A percentile compares a stretch with the other conserved stretches of the same genome.
phyloP scores from a whole-genome alignment of 1,140 invertebrate species.

The Phymastichus coffea region DNA sequence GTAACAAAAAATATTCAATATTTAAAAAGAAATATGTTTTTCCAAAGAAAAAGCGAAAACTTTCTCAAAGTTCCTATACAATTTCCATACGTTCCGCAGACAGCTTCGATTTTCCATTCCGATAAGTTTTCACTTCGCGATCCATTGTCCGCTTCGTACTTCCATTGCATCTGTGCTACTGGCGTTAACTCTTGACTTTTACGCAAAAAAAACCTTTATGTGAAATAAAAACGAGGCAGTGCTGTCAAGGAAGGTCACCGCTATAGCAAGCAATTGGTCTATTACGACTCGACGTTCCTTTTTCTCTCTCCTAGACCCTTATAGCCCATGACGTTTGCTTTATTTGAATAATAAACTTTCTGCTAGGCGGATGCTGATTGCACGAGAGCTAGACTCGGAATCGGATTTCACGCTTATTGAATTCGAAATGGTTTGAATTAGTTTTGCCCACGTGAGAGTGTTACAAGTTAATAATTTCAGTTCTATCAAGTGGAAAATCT shows the following conservation, averaged over 20 bases:
- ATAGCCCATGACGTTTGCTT: neutral
- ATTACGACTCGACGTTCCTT: too few species aligned
- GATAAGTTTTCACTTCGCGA: too few species aligned
- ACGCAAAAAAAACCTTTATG: neutral
- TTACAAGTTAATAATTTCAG: neutral
- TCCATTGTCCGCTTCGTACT: too few species aligned
- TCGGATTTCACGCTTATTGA: neutral
- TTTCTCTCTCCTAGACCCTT: neutral
- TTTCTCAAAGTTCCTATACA: too few species aligned
- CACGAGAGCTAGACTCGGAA: neutral
- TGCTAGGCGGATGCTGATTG: neutral
- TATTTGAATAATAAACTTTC: constrained; percentile 8
- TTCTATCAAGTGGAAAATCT: too few species aligned
- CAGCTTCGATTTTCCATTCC: too few species aligned
- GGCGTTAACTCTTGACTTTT: neutral
- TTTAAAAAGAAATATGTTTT: too few species aligned
- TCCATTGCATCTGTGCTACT: too few species aligned
- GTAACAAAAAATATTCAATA: too few species aligned
- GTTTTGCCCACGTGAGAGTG: neutral
- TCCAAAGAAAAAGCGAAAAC: too few species aligned
- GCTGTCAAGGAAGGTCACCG: neutral
- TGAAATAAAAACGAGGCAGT: neutral
- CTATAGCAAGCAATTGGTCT: too few species aligned
- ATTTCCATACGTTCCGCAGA: too few species aligned
- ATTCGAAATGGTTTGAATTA: neutral